Conservation (phyloP, 2,888 invertebrate genomes). For the Drosophila lacicola region DNA sequence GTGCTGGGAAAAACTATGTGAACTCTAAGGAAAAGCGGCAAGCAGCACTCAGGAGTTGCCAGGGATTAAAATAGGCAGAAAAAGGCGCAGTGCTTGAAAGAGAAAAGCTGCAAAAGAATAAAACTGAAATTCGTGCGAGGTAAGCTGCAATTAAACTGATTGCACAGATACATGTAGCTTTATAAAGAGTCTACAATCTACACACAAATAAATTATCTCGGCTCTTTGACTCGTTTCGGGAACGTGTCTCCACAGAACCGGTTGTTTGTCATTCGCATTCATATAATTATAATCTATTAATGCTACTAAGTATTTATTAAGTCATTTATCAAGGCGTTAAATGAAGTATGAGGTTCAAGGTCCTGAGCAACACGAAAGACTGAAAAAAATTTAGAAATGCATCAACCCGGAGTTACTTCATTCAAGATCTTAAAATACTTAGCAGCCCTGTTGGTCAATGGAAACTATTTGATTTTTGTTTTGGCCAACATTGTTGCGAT, state of each 20-base stretch:
- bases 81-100: background rate
- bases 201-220: background rate
- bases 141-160: background rate
- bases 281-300: background rate
- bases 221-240: background rate
- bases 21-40: slow-evolving; percentile 22
- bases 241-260: background rate
- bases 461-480: background rate
- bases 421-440: background rate
- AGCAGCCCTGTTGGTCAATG: background rate
- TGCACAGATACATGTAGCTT: background rate
- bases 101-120: background rate
- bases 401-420: background rate
- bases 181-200: background rate
- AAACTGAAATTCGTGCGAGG: background rate
- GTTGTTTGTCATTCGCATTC: background rate
- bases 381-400: too few relatives aligned
- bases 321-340: background rate
- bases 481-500: too few relatives aligned
- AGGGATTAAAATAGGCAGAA: slow-evolving; percentile 23
- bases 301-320: background rate
- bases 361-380: too few relatives aligned
- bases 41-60: slow-evolving; percentile 22
- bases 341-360: too few relatives aligned
- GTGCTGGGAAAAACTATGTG: slow-evolving; percentile 2